phyloP scores from a whole-genome alignment of 2,888 invertebrate species.

The Venustoraphidia nigricollis region DNA sequence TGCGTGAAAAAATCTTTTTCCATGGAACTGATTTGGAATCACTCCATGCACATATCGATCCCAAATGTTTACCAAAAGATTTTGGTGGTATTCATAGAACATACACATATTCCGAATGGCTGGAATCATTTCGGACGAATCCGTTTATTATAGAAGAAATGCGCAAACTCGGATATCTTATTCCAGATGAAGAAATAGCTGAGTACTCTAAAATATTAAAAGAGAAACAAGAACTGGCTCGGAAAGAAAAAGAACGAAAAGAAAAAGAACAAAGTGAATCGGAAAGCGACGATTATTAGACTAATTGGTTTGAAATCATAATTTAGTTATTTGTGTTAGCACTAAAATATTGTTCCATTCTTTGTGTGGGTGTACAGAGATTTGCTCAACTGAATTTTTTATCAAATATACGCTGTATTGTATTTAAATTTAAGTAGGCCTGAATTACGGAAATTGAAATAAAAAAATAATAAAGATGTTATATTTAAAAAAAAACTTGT shows the following conservation, averaged over 20 bases:
- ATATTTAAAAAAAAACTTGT: too few relatives aligned
- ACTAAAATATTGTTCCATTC: background rate
- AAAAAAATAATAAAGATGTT: too few relatives aligned
- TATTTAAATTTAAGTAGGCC: too few relatives aligned
- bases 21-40: slow-evolving; percentile 59
- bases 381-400: too few relatives aligned
- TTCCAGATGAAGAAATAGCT: slow-evolving; percentile 11
- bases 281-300: background rate
- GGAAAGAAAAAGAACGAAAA: too few relatives aligned
- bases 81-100: slow-evolving; percentile 50
- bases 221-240: too few relatives aligned
- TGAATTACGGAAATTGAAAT: too few relatives aligned
- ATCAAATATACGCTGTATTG: too few relatives aligned
- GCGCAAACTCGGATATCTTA: slow-evolving; percentile 34
- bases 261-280: slow-evolving; percentile 3
- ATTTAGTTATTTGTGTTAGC: background rate
- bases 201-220: too few relatives aligned
- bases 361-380: too few relatives aligned
- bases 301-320: background rate
- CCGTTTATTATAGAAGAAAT: slow-evolving; percentile 44
- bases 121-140: slow-evolving; percentile 42
- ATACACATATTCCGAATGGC: slow-evolving; percentile 58
- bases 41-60: slow-evolving; percentile 55
- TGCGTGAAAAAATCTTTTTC: slow-evolving; percentile 45
- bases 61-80: slow-evolving; percentile 51